These are phyloP conservation scores for Ia io DNA, from an alignment of 2,113 vertebrate genomes.

Conservation along the genomic window DNA sequence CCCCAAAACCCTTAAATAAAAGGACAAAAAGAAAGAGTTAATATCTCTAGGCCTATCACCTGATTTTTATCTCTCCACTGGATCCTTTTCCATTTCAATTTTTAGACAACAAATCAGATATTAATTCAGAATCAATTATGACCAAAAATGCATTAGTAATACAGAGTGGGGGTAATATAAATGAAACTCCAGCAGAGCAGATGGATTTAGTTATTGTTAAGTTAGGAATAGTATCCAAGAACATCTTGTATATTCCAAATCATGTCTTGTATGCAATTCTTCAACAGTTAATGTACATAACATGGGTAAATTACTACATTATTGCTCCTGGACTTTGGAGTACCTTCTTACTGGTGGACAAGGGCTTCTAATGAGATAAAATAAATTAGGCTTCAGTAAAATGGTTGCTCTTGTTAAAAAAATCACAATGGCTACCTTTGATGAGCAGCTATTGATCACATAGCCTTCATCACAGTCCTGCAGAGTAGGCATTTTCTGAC, in stretches of 20 bases:
- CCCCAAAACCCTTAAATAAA: background rate
- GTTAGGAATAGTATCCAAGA: slow-evolving; percentile 79
- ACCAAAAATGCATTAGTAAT: slow-evolving; percentile 70
- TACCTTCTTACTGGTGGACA: background rate
- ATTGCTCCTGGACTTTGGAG: background rate
- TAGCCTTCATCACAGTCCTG: background rate
- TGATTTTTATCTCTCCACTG: background rate
- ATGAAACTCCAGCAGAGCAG: slow-evolving; percentile 76
- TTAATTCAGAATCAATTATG: slow-evolving; percentile 53
- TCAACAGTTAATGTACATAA: slow-evolving; percentile 63
- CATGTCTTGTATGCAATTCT: slow-evolving; percentile 66
- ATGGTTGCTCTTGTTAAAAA: background rate
- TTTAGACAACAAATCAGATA: slow-evolving; percentile 63
- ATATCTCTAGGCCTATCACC: background rate
- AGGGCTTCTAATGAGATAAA: background rate
- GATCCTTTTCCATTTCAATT: slow-evolving; percentile 15
- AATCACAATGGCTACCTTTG: background rate
- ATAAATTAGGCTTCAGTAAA: background rate
- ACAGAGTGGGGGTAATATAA: slow-evolving; percentile 65
- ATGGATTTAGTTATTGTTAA: slow-evolving; percentile 82
- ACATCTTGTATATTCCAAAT: slow-evolving; percentile 79
- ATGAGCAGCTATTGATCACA: background rate
- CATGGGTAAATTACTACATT: background rate
- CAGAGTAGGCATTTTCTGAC: background rate
- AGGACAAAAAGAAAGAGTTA: background rate